These are phyloP conservation scores for human (Homo sapiens) DNA, from an alignment of 2,113 vertebrate genomes.

Conservation along the genomic window DNA sequence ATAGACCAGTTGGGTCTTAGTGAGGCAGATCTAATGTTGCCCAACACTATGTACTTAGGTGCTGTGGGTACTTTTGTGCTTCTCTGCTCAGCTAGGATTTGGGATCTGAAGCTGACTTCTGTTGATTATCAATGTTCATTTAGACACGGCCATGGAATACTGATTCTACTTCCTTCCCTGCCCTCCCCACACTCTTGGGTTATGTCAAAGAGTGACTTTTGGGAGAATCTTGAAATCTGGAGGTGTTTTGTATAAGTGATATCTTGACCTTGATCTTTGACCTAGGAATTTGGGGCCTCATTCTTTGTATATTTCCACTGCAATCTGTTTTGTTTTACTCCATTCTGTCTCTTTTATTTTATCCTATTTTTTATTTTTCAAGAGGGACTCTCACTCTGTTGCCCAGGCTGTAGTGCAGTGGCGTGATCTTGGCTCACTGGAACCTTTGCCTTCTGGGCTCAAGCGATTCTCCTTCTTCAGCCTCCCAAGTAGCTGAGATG, in stretches of 20 bases:
- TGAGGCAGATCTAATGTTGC: neutral
- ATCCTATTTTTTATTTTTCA: neutral
- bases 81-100: neutral
- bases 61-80: neutral
- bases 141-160: neutral
- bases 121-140: neutral
- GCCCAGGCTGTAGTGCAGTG: too few species aligned
- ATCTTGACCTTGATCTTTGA: neutral
- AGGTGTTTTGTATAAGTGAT: neutral
- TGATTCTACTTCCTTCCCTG: neutral
- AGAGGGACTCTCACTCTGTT: too few species aligned
- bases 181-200: neutral
- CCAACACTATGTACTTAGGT: neutral
- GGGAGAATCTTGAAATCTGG: neutral
- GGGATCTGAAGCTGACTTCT: neutral
- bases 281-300: neutral
- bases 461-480: too few species aligned
- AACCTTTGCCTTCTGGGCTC: too few species aligned
- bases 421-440: too few species aligned
- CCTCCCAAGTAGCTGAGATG: too few species aligned
- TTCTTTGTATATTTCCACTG: neutral
- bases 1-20: neutral
- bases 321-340: neutral
- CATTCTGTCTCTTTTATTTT: neutral
- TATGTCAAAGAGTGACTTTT: neutral